A percentile compares a stretch with the other conserved stretches of the same genome.
Evolutionary conservation across 2,113 vertebrate species (phyloP).

Genomic region (Orthonyx spaldingii): DNA sequence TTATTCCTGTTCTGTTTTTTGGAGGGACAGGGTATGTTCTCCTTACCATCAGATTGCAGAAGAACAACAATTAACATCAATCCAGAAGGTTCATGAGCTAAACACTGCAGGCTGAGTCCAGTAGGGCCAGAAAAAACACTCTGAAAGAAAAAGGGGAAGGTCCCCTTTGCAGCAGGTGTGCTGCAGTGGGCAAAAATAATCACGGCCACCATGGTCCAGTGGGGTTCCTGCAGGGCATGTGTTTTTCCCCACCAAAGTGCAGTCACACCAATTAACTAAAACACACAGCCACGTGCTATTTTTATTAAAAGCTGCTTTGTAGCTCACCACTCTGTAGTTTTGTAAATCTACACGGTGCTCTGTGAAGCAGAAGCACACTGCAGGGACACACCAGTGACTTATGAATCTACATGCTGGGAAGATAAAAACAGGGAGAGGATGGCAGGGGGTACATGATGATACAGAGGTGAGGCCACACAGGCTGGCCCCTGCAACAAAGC

Average conservation of each 20-base stretch:
- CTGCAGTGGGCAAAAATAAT: background rate
- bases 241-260: background rate
- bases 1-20: background rate
- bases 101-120: background rate
- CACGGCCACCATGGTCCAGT: background rate
- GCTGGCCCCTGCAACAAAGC: background rate
- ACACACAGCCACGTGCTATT: background rate
- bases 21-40: fast-evolving
- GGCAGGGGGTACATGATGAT: background rate
- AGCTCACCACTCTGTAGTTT: background rate
- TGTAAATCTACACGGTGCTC: background rate
- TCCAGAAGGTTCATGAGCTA: background rate
- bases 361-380: background rate
- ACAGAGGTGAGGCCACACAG: fast-evolving
- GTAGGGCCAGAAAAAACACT: background rate
- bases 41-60: background rate
- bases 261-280: background rate
- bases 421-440: background rate
- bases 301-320: background rate
- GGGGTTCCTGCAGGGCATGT: fast-evolving
- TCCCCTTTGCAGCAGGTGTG: background rate
- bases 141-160: background rate
- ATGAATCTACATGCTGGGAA: background rate
- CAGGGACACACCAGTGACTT: fast-evolving
- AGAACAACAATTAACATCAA: fast-evolving